Percentiles rank a stretch among this genome's conserved stretches.
These are phyloP conservation scores for Eudasyphora cyanicolor DNA, from an alignment of 2,888 invertebrate genomes.

Conservation along the genomic window DNA sequence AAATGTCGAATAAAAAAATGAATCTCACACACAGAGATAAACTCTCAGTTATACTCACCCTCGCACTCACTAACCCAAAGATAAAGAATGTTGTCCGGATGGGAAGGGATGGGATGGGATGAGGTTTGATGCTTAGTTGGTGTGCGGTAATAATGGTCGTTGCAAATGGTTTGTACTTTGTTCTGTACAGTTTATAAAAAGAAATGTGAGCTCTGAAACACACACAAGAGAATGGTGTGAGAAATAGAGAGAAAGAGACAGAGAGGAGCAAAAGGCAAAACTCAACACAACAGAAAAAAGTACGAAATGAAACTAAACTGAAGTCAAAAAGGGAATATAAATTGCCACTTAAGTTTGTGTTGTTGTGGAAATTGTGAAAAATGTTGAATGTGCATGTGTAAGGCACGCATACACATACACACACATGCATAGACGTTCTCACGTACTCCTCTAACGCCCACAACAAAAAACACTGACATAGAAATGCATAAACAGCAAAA, in stretches of 20 bases:
- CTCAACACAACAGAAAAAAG: neutral
- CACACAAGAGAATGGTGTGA: too few species aligned
- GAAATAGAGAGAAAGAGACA: too few species aligned
- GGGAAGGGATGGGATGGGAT: neutral
- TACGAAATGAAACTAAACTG: conserved; percentile 46
- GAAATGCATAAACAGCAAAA: neutral
- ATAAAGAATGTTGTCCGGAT: neutral
- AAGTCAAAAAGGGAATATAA: conserved; percentile 78
- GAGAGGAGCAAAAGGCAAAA: neutral
- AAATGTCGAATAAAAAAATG: conserved; percentile 33
- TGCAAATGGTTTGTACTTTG: conserved; percentile 26
- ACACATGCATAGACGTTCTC: conserved; percentile 9
- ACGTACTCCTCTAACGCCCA: too few species aligned
- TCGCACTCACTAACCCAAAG: neutral
- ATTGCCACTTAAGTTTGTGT: conserved; percentile 79
- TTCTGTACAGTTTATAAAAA: conserved; percentile 27
- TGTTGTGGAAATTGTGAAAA: conserved; percentile 62
- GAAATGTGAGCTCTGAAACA: conserved; percentile 15
- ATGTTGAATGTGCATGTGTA: conserved; percentile 53
- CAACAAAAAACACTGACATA: conserved; percentile 2
- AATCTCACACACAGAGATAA: neutral
- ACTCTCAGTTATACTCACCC: neutral
- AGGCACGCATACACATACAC: conserved; percentile 42
- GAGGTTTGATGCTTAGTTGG: too few species aligned
- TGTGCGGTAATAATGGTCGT: conserved; percentile 14